phyloP scores from a whole-genome alignment of 2,888 invertebrate species.

The Germaria angustata region DNA sequence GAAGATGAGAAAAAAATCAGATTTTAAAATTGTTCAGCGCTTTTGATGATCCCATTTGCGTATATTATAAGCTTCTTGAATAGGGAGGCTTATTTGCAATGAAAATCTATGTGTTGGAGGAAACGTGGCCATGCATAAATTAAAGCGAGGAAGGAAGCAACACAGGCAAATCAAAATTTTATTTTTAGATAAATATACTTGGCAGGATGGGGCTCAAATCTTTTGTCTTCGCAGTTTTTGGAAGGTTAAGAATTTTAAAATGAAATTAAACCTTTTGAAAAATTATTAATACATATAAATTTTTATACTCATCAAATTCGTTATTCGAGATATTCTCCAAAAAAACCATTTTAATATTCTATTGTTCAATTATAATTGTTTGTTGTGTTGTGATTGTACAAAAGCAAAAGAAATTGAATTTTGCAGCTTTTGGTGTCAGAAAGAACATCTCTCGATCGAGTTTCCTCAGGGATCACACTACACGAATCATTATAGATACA shows the following conservation, averaged over 20 bases:
- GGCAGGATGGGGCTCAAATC: not conserved
- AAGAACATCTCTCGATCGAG: too few species aligned
- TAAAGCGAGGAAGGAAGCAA: not conserved
- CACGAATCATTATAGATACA: too few species aligned
- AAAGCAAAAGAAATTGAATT: too few species aligned
- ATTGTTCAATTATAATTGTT: too few species aligned
- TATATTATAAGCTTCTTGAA: not conserved
- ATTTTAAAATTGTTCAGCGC: not conserved
- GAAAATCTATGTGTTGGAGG: not conserved
- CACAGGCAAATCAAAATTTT: not conserved
- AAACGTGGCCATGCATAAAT: conserved; percentile 44
- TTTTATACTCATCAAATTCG: too few species aligned
- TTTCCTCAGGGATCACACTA: too few species aligned
- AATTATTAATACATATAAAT: too few species aligned
- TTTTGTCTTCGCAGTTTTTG: not conserved
- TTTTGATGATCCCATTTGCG: not conserved
- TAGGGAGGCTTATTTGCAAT: not conserved
- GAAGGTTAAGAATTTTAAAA: not conserved
- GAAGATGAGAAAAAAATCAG: not conserved
- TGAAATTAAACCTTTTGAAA: not conserved
- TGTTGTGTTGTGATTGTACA: too few species aligned
- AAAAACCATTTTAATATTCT: too few species aligned
- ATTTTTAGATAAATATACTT: not conserved
- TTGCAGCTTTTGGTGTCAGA: too few species aligned
- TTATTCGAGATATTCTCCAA: too few species aligned